Evolutionary conservation across 2,797 vertebrate genomes (phyloP).

Genomic region (Geotrypetes seraphini): DNA sequence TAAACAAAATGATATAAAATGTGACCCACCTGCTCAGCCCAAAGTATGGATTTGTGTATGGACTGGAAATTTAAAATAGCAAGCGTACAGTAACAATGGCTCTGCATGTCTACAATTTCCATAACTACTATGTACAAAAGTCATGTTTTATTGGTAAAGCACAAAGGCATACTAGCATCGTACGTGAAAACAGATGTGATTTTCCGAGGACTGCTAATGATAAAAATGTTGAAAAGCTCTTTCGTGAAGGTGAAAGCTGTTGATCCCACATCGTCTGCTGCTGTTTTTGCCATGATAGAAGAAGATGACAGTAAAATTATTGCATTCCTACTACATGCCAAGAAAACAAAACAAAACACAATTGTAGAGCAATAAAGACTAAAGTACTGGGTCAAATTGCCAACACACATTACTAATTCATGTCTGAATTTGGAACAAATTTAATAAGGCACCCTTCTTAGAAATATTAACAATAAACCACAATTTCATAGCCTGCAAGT

Average conservation of each 20-base stretch:
- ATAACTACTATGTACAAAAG: too few relatives aligned
- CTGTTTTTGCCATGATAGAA: slow-evolving; percentile 3
- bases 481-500: background rate
- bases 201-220: background rate
- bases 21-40: too few relatives aligned
- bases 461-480: slow-evolving; percentile 8
- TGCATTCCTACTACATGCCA: slow-evolving; percentile 9
- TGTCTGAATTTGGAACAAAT: slow-evolving; percentile 9
- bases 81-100: too few relatives aligned
- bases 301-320: slow-evolving; percentile 12
- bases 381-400: slow-evolving; percentile 11
- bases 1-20: too few relatives aligned
- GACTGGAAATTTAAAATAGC: too few relatives aligned
- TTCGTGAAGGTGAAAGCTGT: background rate
- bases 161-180: background rate
- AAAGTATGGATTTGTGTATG: too few relatives aligned
- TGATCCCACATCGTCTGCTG: slow-evolving; percentile 6
- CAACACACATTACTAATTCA: slow-evolving; percentile 2
- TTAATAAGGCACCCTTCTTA: background rate
- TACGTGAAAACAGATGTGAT: background rate
- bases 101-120: too few relatives aligned
- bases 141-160: background rate
- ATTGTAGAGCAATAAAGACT: slow-evolving; percentile 24
- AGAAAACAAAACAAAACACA: slow-evolving; percentile 12
- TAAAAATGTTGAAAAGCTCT: background rate